These are phyloP conservation scores for Chelon auratus DNA, from an alignment of 2,797 vertebrate species.

Conservation along the genomic window DNA sequence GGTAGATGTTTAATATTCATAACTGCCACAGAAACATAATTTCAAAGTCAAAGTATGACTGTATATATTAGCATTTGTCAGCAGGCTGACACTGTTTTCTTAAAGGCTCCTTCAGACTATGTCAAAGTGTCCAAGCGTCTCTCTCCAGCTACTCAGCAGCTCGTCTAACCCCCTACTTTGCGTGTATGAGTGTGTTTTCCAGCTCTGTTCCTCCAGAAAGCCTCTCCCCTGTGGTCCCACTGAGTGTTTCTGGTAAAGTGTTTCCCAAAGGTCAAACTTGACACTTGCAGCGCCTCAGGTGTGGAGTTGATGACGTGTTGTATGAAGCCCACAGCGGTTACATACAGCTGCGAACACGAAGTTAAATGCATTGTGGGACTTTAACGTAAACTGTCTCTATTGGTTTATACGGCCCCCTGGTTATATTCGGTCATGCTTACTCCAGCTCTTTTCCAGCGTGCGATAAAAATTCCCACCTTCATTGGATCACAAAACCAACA, in stretches of 20 bases:
- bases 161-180: constrained; percentile 13
- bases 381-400: constrained; percentile 18
- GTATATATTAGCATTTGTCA: background rate
- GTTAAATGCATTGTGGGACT: constrained; percentile 13
- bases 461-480: constrained; percentile 46
- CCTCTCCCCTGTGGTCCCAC: constrained; percentile 14
- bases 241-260: background rate
- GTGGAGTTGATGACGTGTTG: constrained; percentile 38
- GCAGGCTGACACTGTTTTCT: constrained; percentile 20
- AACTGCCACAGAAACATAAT: constrained; percentile 6
- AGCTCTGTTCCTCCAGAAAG: constrained; percentile 9
- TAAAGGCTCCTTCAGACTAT: constrained; percentile 10
- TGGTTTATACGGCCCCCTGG: constrained; percentile 43
- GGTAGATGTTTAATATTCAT: background rate
- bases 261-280: constrained; percentile 13
- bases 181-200: constrained; percentile 3
- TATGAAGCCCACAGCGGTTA: constrained; percentile 17
- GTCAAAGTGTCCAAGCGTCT: constrained; percentile 15
- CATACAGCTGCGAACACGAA: constrained; percentile 38
- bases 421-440: constrained; percentile 24
- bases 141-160: constrained; percentile 32
- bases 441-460: constrained; percentile 10
- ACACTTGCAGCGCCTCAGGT: constrained; percentile 4
- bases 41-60: constrained; percentile 9
- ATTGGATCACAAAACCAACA: constrained; percentile 36